Percentiles rank a stretch among this genome's conserved stretches.
These are phyloP conservation scores for Cisticola juncidis DNA, from an alignment of 2,113 vertebrate species.

Conservation along the genomic window DNA sequence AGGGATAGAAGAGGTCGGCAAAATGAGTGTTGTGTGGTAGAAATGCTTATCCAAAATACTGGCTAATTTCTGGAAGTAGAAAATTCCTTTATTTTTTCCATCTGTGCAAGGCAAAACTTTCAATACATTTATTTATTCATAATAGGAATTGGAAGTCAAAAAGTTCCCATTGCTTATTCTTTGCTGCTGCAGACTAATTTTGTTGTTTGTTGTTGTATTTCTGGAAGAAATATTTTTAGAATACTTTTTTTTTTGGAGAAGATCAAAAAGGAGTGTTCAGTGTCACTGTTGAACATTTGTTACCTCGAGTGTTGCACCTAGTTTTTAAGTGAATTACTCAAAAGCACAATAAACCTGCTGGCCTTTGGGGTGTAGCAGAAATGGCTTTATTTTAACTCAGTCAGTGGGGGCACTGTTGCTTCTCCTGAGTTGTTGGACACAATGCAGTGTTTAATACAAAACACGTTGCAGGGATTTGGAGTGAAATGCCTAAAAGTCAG, in stretches of 20 bases:
- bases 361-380: neutral
- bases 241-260: neutral
- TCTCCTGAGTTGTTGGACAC: neutral
- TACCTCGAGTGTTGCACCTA: neutral
- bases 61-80: neutral
- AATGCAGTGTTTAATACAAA: neutral
- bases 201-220: neutral
- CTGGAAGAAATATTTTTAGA: neutral
- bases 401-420: slow-evolving; percentile 45
- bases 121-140: neutral
- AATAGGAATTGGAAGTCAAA: neutral
- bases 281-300: neutral
- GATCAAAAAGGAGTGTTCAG: neutral
- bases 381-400: neutral
- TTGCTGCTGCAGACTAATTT: neutral
- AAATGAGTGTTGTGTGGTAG: neutral
- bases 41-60: neutral
- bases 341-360: neutral
- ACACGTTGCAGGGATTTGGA: neutral
- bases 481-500: neutral
- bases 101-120: neutral
- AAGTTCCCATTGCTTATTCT: neutral
- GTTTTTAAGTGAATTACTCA: neutral
- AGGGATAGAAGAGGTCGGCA: neutral
- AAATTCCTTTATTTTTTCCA: neutral